These are phyloP conservation scores for Archegozetes longisetosus DNA, from an alignment of 1,140 invertebrate species.

Conservation along the genomic window DNA sequence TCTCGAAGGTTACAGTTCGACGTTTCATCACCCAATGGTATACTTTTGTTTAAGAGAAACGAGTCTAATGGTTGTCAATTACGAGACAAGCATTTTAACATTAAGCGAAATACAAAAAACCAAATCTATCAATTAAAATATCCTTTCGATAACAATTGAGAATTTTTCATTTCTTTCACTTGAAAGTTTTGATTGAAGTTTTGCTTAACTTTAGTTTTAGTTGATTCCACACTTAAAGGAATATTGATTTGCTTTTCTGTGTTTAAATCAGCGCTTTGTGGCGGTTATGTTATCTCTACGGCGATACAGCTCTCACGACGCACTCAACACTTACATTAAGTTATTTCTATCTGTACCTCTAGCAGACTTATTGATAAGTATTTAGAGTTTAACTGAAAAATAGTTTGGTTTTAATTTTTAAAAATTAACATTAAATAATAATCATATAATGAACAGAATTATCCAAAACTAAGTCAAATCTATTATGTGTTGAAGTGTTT, in stretches of 20 bases:
- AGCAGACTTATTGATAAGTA: conserved; percentile 75
- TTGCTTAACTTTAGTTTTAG: conserved; percentile 22
- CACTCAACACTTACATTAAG: conserved; percentile 87
- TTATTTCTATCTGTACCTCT: conserved; percentile 84
- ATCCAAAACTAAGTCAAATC: conserved; percentile 88
- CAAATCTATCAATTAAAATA: conserved; percentile 80
- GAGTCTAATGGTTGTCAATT: conserved; percentile 89
- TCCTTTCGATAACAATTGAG: conserved; percentile 27
- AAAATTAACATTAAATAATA: too few relatives aligned
- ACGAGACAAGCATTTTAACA: conserved; percentile 73
- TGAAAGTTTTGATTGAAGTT: not conserved
- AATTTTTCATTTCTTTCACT: not conserved
- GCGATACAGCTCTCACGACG: conserved; percentile 93
- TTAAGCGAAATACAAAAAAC: conserved; percentile 72
- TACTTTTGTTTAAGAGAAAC: conserved; percentile 87
- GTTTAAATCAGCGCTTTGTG: conserved; percentile 85
- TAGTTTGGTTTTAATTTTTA: conserved; percentile 19
- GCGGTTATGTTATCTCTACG: conserved; percentile 95
- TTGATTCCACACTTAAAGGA: conserved; percentile 53
- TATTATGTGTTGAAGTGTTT: conserved; percentile 92
- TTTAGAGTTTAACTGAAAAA: too few relatives aligned
- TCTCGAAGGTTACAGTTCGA: conserved; percentile 92
- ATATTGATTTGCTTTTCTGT: conserved; percentile 97
- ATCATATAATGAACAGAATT: conserved; percentile 53
- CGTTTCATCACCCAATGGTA: conserved; percentile 94